Percentiles rank a stretch among this genome's conserved stretches.
phyloP scores from a whole-genome alignment of 2,113 vertebrate species.

The Poeciliopsis occidentalis region DNA sequence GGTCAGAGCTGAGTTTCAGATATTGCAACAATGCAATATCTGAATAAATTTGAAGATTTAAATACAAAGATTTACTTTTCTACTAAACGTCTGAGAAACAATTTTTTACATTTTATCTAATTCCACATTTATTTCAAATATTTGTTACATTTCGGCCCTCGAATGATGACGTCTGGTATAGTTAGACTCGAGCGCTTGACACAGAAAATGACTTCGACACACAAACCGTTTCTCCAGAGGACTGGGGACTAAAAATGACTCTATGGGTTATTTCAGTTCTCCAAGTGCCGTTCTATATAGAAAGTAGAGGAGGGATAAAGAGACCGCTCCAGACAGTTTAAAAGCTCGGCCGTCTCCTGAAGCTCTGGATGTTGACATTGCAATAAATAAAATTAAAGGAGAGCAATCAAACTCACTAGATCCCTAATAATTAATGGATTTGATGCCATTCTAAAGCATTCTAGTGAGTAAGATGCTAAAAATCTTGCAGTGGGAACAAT shows the following conservation, averaged over 20 bases:
- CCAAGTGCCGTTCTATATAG: conserved; percentile 59
- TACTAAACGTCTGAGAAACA: too few species aligned
- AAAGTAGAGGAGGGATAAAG: conserved; percentile 36
- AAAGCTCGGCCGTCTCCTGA: neutral
- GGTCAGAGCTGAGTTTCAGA: neutral
- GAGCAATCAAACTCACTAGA: neutral
- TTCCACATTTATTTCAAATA: neutral
- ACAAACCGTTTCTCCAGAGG: conserved; percentile 60
- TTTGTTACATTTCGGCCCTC: neutral
- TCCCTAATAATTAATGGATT: neutral
- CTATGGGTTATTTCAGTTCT: conserved; percentile 46
- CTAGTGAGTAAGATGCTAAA: too few species aligned
- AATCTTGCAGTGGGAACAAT: too few species aligned
- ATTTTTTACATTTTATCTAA: too few species aligned
- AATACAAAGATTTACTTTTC: neutral
- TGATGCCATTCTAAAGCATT: too few species aligned
- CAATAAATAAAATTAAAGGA: conserved; percentile 1
- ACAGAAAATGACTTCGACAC: conserved; percentile 71
- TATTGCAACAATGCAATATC: neutral
- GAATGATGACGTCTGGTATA: conserved; percentile 26
- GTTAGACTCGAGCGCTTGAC: conserved; percentile 49
- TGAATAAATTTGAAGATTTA: neutral
- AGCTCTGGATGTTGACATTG: conserved; percentile 33
- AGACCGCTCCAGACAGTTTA: neutral
- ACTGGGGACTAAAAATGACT: conserved; percentile 59